Evolutionary conservation across 2,797 vertebrate species (phyloP), one percentile per base, ranked within the genome.

Genomic region (Megaceryle alcyon): DNA sequence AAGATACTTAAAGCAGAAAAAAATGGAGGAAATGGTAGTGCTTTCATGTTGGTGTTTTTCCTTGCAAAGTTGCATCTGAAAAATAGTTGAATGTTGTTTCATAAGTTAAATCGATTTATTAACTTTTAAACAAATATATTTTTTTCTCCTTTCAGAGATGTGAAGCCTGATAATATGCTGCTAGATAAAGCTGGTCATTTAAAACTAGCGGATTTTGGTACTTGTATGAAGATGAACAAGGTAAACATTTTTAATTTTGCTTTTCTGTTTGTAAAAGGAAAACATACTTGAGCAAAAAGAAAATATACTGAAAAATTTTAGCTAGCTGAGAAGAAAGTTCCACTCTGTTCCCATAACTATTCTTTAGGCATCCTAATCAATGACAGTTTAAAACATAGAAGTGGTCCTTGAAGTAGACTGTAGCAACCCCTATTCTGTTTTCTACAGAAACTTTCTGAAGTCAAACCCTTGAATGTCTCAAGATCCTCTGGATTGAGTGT

Each of bases 141-240:
- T 90, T 91, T 79, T 91, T 79, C 13, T 86, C 35, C 33, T 95
- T 92, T 92, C 97, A 99, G 99, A 97, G 99, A 99, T 91, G 99
- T 99, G 97, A 99, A 99, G 96, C 99, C 99, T 94, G 99, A 99
- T 97, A 99, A 99, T 97, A 99, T 99, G 99, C 98, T 99, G 98
- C 98, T 99, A 93, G 99, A 99, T 98, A 99, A 99, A 98, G 98
- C 99, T 92, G 99, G 99, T 94, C 99, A 99, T 98, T 98, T 99
- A 97, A 99, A 99, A 98, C 98, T 99, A 97, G 99, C 99, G 80
- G 99, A 99, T 98, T 99, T 99, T 98, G 99, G 99, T 98, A 99
- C 99, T 98, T 99, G 99, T 97, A 99, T 99, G 99, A 99, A 99
- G 98, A 99, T 99, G 99, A 99, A 99, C 97, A 99, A 99, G 99